These are phyloP conservation scores for Apodemus sylvaticus DNA, from an alignment of 2,113 vertebrate genomes.

Conservation along the genomic window DNA sequence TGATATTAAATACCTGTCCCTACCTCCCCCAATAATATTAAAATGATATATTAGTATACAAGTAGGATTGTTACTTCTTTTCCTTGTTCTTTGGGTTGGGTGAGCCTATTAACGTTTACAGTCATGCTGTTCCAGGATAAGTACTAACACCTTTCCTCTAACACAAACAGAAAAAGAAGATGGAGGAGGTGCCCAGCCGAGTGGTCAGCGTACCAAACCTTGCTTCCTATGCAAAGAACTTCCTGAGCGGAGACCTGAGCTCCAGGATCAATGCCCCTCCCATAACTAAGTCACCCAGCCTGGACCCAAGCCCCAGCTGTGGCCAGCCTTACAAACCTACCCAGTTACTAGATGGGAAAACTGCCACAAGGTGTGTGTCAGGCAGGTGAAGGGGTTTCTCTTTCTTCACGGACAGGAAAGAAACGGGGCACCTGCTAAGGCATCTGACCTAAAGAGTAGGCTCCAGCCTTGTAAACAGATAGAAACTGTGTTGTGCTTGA, in stretches of 20 bases:
- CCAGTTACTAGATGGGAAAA: constrained; percentile 81
- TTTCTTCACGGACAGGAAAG: neutral
- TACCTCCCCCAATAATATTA: neutral
- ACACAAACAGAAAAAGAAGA: constrained; percentile 88
- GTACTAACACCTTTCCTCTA: constrained; percentile 59
- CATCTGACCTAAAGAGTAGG: neutral
- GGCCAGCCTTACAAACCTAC: constrained; percentile 76
- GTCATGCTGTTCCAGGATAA: rapidly evolving
- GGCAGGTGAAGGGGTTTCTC: neutral
- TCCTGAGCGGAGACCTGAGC: constrained; percentile 87
- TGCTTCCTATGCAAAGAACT: constrained; percentile 89
- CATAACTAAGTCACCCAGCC: constrained; percentile 87
- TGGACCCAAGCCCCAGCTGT: constrained; percentile 85
- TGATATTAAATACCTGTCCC: neutral
- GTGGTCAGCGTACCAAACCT: constrained; percentile 92
- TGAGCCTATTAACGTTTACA: neutral
- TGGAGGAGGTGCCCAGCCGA: constrained; percentile 88
- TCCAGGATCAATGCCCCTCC: constrained; percentile 84
- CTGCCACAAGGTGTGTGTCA: constrained; percentile 76
- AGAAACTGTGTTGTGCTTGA: neutral
- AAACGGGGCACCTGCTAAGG: neutral
- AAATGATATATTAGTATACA: neutral
- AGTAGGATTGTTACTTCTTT: neutral
- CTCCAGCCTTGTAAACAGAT: neutral
- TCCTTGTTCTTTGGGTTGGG: neutral